phyloP scores from a whole-genome alignment of 2,113 vertebrate genomes.

The Spea multiplicata region DNA sequence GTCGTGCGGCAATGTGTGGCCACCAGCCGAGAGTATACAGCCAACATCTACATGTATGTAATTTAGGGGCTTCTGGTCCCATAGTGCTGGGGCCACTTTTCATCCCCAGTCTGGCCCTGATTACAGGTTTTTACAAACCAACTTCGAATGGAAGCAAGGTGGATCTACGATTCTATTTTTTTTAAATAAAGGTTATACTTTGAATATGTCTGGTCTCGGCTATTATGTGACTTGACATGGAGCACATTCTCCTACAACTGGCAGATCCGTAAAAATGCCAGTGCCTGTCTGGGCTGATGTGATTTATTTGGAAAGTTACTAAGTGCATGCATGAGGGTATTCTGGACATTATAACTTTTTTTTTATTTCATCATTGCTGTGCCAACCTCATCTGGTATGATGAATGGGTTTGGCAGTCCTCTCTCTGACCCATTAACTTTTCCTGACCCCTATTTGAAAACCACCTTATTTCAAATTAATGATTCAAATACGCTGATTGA shows the following conservation, averaged over 20 bases:
- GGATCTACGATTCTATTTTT: too few species aligned
- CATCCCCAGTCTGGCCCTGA: too few species aligned
- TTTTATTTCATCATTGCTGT: slow-evolving; percentile 48
- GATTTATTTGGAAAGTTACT: slow-evolving; percentile 46
- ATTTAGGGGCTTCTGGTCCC: too few species aligned
- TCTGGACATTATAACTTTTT: slow-evolving; percentile 46
- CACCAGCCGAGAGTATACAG: too few species aligned
- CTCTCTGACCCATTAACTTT: slow-evolving; percentile 50
- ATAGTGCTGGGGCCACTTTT: too few species aligned
- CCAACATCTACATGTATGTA: too few species aligned
- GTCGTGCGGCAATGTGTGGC: too few species aligned
- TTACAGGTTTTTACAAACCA: too few species aligned
- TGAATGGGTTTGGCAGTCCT: slow-evolving; percentile 46
- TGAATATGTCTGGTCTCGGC: too few species aligned
- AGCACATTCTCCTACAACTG: slow-evolving; percentile 7
- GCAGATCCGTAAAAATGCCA: slow-evolving; percentile 14
- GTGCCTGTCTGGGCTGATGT: not conserved
- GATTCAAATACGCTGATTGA: slow-evolving; percentile 48
- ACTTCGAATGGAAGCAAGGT: too few species aligned
- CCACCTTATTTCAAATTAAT: slow-evolving; percentile 50
- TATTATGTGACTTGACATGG: not conserved
- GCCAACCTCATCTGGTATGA: slow-evolving; percentile 47
- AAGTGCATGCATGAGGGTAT: slow-evolving; percentile 44
- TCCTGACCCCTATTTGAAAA: slow-evolving; percentile 48
- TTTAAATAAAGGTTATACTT: too few species aligned